Base-by-base conservation (phyloP, 2,888 invertebrate species). In the Colostygia pectinataria region DNA sequence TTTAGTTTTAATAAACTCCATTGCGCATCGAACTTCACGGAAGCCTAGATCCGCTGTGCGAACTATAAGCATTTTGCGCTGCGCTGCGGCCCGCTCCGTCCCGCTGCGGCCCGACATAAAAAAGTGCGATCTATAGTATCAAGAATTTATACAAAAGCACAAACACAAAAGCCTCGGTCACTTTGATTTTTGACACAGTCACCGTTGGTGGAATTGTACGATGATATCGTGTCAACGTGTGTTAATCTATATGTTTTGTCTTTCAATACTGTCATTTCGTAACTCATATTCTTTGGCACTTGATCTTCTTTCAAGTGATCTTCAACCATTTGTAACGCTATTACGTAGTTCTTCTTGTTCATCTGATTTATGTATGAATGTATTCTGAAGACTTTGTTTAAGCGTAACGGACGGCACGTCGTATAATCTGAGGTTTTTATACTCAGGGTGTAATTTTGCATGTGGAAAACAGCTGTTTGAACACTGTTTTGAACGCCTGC, bases 191-290 rank as follows among this genome's bases (percentile, higher is more conserved):
- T 38, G 1, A 72, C 76, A 53, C 83, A 84, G 13, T 57, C 62
- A 1, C 81, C 79, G 51, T 57, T n/a, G n/a, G n/a, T 66, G 2
- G 40, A 32, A 46, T 77, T 79, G 43, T 80, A 78, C 27, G 59
- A 45, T 3, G 55, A 53, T 50, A 81, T 72, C 2, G 70, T 68
- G 66, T 93, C 92, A 9, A 93, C 89, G 15, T 93, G 65, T 47
- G 77, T 71, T 34, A 91, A 89, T 34, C 72, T 66, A 7, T 74
- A n/a, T n/a, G n/a, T 66, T 1, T 63, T 72, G 31, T 74, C 62
- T 47, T 86, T 80, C 15, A 87, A 78, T 5, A 95, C 85, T 0
- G 94, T 94, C 0, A 92, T 92, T 77, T 95, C 95, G 62, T 93
- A 95, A 15, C 91, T 79, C 0, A 92, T 93, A 34, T 91, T 79